Evolutionary conservation across 2,888 invertebrate genomes (phyloP).

Genomic region (Disparrhopalites patrizii): DNA sequence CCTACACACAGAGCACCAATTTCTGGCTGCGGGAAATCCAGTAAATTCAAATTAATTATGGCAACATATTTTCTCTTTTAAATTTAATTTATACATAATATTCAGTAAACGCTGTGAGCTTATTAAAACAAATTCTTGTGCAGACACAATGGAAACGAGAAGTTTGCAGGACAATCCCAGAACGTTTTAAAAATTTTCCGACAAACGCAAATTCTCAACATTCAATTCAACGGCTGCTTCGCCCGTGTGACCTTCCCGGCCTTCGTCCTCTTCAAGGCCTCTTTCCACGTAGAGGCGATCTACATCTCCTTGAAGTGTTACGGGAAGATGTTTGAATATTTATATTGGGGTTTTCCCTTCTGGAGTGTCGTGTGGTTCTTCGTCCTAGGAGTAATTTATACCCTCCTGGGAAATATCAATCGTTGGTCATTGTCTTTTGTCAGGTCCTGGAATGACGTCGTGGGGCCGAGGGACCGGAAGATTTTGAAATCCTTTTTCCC

Average conservation of each 20-base stretch:
- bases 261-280: neutral
- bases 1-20: neutral
- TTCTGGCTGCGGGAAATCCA: constrained; percentile 5
- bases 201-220: neutral
- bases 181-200: neutral
- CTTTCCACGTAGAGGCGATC: neutral
- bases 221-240: constrained; percentile 1
- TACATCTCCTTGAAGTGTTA: neutral
- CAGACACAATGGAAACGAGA: neutral
- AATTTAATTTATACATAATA: neutral
- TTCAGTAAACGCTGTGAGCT: neutral
- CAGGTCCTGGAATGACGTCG: constrained; percentile 1
- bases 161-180: neutral
- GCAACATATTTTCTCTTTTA: neutral
- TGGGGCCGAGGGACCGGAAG: neutral
- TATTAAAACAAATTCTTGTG: too few relatives aligned
- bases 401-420: neutral
- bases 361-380: neutral
- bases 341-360: neutral
- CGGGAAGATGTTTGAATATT: neutral
- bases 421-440: constrained; percentile 7
- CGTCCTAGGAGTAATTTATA: neutral
- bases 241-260: neutral
- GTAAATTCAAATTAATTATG: neutral
- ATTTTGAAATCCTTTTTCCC: neutral